Percentiles rank a stretch among this genome's conserved stretches.
Evolutionary conservation across 2,113 vertebrate species (phyloP).

Genomic region (Chitala chitala): DNA sequence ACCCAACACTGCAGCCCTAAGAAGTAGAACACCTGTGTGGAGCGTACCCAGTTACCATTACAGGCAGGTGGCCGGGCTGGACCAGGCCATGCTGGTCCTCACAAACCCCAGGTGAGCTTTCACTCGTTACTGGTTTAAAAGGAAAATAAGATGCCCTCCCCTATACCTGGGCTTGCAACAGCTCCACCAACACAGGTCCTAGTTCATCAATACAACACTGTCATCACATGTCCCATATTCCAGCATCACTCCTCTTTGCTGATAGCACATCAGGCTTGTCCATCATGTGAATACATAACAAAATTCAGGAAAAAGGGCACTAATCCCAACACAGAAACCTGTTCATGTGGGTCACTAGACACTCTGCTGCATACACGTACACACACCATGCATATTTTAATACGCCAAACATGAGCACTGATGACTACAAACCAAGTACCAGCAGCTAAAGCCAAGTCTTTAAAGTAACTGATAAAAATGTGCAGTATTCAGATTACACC

Average conservation of each 20-base stretch:
- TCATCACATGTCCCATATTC: neutral
- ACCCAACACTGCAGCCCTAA: too few relatives aligned
- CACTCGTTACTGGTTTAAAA: constrained; percentile 1
- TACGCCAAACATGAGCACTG: neutral
- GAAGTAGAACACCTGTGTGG: too few relatives aligned
- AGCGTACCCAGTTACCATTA: too few relatives aligned
- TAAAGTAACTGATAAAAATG: neutral
- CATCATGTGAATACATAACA: neutral
- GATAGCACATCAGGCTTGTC: too few relatives aligned
- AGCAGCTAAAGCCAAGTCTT: neutral
- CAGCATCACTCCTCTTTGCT: neutral
- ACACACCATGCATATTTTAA: neutral
- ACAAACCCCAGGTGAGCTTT: too few relatives aligned
- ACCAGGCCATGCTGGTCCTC: too few relatives aligned
- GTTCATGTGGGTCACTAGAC: neutral
- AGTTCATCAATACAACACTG: neutral
- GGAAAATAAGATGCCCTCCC: neutral
- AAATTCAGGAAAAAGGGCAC: neutral
- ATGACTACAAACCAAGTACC: neutral
- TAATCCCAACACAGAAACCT: neutral
- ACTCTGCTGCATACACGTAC: neutral
- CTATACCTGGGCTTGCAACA: too few relatives aligned
- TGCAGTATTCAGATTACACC: neutral
- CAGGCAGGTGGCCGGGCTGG: too few relatives aligned
- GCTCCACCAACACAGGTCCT: neutral